Base-by-base conservation (phyloP, 2,113 vertebrate genomes). In the Perognathus longimembris region DNA sequence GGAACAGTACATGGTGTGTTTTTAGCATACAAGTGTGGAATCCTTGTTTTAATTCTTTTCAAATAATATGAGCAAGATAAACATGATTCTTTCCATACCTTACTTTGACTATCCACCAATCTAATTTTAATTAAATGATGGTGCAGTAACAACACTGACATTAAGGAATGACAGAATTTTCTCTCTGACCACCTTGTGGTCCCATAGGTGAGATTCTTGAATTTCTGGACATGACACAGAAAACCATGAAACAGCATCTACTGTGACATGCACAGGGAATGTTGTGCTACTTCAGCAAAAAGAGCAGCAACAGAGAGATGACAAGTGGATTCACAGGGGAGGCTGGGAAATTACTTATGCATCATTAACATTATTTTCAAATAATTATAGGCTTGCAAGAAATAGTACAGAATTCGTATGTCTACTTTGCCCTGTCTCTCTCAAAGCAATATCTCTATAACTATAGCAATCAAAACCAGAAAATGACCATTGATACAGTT, bases 31-130 rank as follows among this genome's bases (percentile, higher is more conserved):
- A 36, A 40, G 1, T 36, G 17, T 0, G 24, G 18, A 45, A 30
- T 70, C 36, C 26, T 59, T 77, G 22, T 5, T 40, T 40, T 40
- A 54, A 26, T 92, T 88, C 88, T 17, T 0, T 0, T 54, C 54
- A 32, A 64, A 59, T 34, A n/a, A 32, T 7, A 3, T 10, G 30
- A 14, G 15, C 0, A 0, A 22, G 20, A 8, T 36, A 6, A 66
- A 34, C 15, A 63, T 26, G 20, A 9, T n/a, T 63, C 75, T 73
- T 34, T 6, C 0, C 14, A 3, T 34, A 32, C 32, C 64, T 67
- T 24, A 26, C 21, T n/a, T 4, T 36, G 11, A 57, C 32, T 30
- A 1, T 26, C 75, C 14, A 54, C 26, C 32, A 88, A 26, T 85
- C 36, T 92, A 32, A 57, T 63, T 76, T 79, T 69, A 79, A 74